These are phyloP conservation scores for Clusia tigrina DNA, from an alignment of 2,888 invertebrate genomes.

Conservation along the genomic window DNA sequence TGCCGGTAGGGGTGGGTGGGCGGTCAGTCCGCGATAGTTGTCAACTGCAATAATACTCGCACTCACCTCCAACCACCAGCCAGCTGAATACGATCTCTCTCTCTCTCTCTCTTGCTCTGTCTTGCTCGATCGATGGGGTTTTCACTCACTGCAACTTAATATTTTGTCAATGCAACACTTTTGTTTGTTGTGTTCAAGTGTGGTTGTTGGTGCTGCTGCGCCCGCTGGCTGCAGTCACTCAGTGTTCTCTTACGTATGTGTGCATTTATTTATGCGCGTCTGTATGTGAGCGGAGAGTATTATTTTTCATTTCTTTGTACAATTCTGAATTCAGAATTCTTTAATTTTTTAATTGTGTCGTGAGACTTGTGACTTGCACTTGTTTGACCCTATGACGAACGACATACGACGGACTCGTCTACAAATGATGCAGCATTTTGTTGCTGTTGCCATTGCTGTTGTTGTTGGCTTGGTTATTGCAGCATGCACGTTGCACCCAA, in stretches of 20 bases:
- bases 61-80: not conserved
- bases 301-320: too few relatives aligned
- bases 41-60: too few relatives aligned
- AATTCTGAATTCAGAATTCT: not conserved
- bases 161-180: not conserved
- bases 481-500: not conserved
- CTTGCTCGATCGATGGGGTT: not conserved
- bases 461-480: not conserved
- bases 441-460: not conserved
- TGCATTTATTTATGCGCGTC: too few relatives aligned
- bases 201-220: too few relatives aligned
- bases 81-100: not conserved
- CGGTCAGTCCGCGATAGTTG: too few relatives aligned
- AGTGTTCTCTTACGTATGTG: too few relatives aligned
- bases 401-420: not conserved
- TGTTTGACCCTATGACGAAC: constrained; percentile 44
- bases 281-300: too few relatives aligned
- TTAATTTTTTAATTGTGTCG: constrained; percentile 44
- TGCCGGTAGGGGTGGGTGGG: too few relatives aligned
- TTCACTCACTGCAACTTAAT: not conserved
- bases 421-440: not conserved
- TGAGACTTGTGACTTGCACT: constrained; percentile 51
- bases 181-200: too few relatives aligned
- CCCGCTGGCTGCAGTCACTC: too few relatives aligned
- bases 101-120: not conserved